These are phyloP conservation scores for Riparia riparia DNA, from an alignment of 2,113 vertebrate species.

Conservation along the genomic window DNA sequence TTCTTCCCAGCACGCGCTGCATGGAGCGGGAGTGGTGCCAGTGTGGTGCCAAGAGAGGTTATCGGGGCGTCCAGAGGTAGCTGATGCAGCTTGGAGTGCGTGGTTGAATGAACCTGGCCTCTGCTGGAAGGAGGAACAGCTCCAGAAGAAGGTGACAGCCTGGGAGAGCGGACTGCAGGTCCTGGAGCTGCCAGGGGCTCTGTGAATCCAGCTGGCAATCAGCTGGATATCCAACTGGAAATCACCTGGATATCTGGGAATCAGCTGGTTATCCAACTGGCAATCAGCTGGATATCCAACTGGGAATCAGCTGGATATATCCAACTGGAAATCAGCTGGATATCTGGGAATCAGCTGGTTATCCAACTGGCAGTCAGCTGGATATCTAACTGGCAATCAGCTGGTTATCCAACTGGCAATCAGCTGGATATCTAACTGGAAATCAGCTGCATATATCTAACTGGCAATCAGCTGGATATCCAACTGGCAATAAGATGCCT, in stretches of 20 bases:
- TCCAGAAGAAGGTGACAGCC: accelerated
- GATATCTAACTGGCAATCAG: too few species aligned
- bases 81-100: accelerated
- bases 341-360: too few species aligned
- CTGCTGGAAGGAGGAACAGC: background rate
- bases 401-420: too few species aligned
- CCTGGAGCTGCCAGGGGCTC: accelerated
- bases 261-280: too few species aligned
- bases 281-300: too few species aligned
- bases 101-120: background rate
- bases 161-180: background rate
- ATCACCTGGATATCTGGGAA: too few species aligned
- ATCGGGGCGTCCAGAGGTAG: background rate
- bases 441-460: too few species aligned
- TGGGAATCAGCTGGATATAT: too few species aligned
- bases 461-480: background rate
- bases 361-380: too few species aligned
- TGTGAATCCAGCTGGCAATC: accelerated
- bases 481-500: accelerated
- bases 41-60: background rate
- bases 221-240: too few species aligned
- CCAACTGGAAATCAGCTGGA: too few species aligned
- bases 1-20: background rate
- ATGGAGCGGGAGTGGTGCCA: background rate
- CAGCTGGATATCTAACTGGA: too few species aligned